Percentiles rank a stretch among this genome's conserved stretches.
Conservation (phyloP, 2,888 invertebrate genomes). For the Polyommatus iphigenia region DNA sequence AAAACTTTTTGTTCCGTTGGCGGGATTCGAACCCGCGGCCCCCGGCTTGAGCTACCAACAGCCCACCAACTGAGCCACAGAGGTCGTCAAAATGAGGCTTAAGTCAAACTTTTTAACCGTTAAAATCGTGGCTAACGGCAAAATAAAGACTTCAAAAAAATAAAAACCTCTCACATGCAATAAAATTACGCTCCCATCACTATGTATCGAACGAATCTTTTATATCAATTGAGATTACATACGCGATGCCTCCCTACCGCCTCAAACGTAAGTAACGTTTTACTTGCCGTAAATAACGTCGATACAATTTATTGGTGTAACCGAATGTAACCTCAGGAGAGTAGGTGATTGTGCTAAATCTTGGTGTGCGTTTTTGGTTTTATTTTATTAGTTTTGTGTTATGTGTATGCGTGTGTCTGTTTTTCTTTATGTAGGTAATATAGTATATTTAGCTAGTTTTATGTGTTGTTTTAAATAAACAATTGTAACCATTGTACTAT, state of each 20-base stretch:
- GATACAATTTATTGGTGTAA: conserved; percentile 11
- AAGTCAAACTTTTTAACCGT: no score
- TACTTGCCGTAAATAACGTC: conserved; percentile 12
- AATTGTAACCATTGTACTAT: no score
- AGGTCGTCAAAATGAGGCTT: no score
- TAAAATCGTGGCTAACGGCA: no score
- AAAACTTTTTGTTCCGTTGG: no score
- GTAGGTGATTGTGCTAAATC: not conserved
- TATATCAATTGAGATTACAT: conserved; percentile 22
- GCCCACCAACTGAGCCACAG: no score
- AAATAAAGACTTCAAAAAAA: not conserved
- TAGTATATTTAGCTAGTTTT: no score
- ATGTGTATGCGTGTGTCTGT: not conserved
- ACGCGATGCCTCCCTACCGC: conserved; percentile 25
- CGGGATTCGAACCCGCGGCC: no score
- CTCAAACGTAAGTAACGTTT: conserved; percentile 27
- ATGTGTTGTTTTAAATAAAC: no score
- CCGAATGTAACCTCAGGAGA: not conserved
- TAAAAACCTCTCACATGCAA: not conserved
- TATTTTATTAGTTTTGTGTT: not conserved
- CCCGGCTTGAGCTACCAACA: no score
- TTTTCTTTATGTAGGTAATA: not conserved
- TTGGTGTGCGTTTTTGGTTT: not conserved
- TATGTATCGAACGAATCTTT: conserved; percentile 8
- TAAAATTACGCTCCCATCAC: conserved; percentile 6